Evolutionary conservation across 2,888 invertebrate species (phyloP).

Genomic region (Pollenia amentaria): DNA sequence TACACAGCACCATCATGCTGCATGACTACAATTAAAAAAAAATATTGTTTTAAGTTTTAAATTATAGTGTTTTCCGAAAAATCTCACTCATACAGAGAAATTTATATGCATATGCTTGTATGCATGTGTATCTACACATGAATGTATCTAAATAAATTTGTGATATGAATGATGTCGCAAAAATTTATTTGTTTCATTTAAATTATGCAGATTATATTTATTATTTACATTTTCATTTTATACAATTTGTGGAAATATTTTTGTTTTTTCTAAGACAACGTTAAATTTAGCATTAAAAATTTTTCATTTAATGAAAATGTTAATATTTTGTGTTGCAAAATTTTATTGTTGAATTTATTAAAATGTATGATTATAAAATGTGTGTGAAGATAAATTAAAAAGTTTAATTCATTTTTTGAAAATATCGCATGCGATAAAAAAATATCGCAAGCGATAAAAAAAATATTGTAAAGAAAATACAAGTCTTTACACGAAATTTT

Average conservation of each 20-base stretch:
- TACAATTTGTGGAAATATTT: not conserved
- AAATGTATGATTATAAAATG: too few species aligned
- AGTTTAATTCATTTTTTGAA: too few species aligned
- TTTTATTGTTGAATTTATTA: not conserved
- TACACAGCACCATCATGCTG: not conserved
- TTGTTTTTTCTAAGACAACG: not conserved
- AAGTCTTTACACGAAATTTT: too few species aligned
- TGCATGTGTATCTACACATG: not conserved
- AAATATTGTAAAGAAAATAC: too few species aligned
- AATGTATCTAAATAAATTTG: conserved; percentile 3
- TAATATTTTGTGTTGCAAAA: not conserved
- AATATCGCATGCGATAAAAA: too few species aligned
- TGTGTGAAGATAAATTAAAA: too few species aligned
- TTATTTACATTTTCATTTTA: conserved; percentile 11
- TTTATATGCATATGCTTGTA: not conserved
- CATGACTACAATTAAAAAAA: not conserved
- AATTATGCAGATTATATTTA: conserved; percentile 54
- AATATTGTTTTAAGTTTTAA: not conserved
- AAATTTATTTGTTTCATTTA: conserved; percentile 51
- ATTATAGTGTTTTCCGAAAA: conserved; percentile 3
- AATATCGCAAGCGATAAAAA: too few species aligned
- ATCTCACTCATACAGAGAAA: not conserved
- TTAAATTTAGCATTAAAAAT: conserved; percentile 20
- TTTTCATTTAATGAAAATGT: not conserved
- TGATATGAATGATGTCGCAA: conserved; percentile 26